These are phyloP conservation scores for Pseudachorutes palmiensis DNA, from an alignment of 1,140 invertebrate species.

Conservation along the genomic window DNA sequence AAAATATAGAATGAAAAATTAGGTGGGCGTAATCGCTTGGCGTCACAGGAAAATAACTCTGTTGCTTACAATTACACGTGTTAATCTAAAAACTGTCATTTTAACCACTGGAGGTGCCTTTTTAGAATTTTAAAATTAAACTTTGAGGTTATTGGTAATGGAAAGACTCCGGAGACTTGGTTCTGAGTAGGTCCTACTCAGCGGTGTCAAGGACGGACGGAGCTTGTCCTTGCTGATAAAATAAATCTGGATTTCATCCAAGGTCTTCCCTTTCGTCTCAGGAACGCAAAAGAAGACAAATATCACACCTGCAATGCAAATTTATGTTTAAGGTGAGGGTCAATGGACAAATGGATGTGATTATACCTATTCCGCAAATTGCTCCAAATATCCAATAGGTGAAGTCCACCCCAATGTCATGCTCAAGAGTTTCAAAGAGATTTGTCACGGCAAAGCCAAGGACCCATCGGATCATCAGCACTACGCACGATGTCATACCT, in stretches of 20 bases:
- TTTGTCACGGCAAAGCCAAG: slow-evolving; percentile 49
- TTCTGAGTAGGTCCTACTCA: neutral
- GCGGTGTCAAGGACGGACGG: neutral
- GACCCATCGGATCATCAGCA: slow-evolving; percentile 46
- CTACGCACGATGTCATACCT: slow-evolving; percentile 45
- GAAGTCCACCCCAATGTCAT: slow-evolving; percentile 45
- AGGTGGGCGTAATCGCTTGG: no score
- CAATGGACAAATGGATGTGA: neutral
- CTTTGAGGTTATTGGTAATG: slow-evolving; percentile 2
- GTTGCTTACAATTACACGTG: no score
- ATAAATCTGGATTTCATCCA: slow-evolving; percentile 11
- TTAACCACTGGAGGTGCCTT: no score
- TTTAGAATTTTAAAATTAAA: no score
- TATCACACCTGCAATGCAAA: neutral
- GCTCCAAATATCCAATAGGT: slow-evolving; percentile 51
- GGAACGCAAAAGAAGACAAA: slow-evolving; percentile 5
- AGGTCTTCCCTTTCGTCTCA: slow-evolving; percentile 16
- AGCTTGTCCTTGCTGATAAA: slow-evolving; percentile 4
- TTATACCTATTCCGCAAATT: slow-evolving; percentile 47
- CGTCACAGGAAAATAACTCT: no score
- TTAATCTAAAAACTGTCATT: no score
- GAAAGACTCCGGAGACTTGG: neutral
- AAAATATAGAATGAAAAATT: no score
- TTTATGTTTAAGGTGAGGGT: neutral
- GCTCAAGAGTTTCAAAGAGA: slow-evolving; percentile 43